These are phyloP conservation scores for Etheostoma perlongum DNA, from an alignment of 2,797 vertebrate species.

Conservation along the genomic window DNA sequence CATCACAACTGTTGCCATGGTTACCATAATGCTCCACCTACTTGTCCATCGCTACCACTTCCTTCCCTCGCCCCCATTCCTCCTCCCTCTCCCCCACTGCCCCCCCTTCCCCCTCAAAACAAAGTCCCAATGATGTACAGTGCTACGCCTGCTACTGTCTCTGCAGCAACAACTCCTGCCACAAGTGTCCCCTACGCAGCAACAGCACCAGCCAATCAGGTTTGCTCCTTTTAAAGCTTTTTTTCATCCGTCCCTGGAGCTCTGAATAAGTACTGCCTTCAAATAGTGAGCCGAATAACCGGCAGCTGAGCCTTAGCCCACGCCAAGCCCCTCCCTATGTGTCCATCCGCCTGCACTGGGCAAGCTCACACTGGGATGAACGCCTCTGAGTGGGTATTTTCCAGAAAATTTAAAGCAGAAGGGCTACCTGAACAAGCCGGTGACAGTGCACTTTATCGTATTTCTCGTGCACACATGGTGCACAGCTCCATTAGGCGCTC, in stretches of 20 bases:
- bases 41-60: constrained; percentile 98
- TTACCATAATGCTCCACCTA: constrained; percentile 97
- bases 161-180: constrained; percentile 99
- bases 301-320: constrained; percentile 85
- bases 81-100: constrained; percentile 69
- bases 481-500: neutral
- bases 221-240: constrained; percentile 99
- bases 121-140: constrained; percentile 99
- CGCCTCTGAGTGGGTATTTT: constrained; percentile 41
- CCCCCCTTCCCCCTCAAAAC: constrained; percentile 91
- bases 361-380: constrained; percentile 38
- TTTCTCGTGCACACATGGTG: constrained; percentile 4
- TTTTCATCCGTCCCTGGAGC: constrained; percentile 97
- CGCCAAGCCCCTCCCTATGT: constrained; percentile 33
- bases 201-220: constrained; percentile 99
- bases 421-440: constrained; percentile 18
- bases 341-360: constrained; percentile 22
- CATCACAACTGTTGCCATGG: constrained; percentile 82
- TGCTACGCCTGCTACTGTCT: constrained; percentile 99
- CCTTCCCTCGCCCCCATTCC: constrained; percentile 76
- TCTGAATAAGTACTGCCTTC: constrained; percentile 94
- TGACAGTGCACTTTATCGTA: neutral
- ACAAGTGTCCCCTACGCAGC: constrained; percentile 99
- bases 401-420: constrained; percentile 22
- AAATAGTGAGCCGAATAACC: constrained; percentile 89